phyloP scores from a whole-genome alignment of 2,797 vertebrate species.

The Delichon dasypus region DNA sequence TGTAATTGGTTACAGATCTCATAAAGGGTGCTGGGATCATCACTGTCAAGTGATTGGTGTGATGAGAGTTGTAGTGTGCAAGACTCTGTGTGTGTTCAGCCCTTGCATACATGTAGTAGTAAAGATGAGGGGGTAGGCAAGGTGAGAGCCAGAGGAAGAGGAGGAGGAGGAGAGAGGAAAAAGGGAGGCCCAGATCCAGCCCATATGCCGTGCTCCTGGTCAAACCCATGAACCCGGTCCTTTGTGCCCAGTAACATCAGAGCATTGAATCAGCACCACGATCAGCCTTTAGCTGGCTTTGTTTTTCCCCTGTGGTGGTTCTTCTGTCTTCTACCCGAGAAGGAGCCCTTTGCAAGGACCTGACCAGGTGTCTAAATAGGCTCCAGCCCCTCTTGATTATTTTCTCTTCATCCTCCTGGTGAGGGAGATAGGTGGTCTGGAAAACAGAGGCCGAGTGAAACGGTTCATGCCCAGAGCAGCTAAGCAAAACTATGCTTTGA shows the following conservation, averaged over 20 bases:
- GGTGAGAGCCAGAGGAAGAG: neutral
- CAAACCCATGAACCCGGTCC: neutral
- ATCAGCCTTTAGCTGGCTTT: constrained; percentile 1
- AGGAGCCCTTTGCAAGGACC: constrained; percentile 20
- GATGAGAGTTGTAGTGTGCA: neutral
- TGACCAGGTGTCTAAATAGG: constrained; percentile 65
- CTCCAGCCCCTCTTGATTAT: constrained; percentile 52
- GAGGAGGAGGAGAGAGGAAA: neutral
- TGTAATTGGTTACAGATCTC: neutral
- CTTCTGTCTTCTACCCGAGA: neutral
- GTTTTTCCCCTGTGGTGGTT: constrained; percentile 46
- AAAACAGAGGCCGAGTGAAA: constrained; percentile 43
- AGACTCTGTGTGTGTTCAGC: neutral
- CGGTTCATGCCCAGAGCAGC: constrained; percentile 54
- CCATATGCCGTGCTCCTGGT: rapidly evolving
- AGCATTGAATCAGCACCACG: neutral
- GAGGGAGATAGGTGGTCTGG: constrained; percentile 59
- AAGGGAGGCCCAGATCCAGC: neutral
- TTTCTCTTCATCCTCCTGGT: constrained; percentile 59
- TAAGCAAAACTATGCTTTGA: constrained; percentile 62
- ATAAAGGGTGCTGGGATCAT: neutral
- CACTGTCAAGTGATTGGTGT: neutral
- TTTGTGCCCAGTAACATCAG: neutral
- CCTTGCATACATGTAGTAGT: neutral
- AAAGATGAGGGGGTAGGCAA: neutral